These are phyloP conservation scores for Bactericera cockerelli DNA, from an alignment of 1,140 invertebrate genomes.

Conservation along the genomic window DNA sequence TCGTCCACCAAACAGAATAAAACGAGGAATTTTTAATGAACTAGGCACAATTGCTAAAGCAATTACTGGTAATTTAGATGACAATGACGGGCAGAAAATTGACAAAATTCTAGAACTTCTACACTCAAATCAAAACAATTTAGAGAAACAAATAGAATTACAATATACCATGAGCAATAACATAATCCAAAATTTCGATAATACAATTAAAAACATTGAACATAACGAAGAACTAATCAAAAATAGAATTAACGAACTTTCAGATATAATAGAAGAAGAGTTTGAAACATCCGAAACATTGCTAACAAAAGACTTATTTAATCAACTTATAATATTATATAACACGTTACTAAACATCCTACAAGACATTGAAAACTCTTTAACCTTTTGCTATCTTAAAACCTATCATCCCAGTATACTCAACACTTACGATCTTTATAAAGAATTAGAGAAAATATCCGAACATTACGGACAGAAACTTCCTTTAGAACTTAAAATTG, in stretches of 20 bases:
- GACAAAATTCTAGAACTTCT: neutral
- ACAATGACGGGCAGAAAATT: neutral
- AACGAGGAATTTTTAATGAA: too few species aligned
- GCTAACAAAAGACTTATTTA: neutral
- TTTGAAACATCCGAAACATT: neutral
- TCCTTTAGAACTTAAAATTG: too few species aligned
- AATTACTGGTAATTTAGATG: too few species aligned
- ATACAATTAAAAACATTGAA: neutral
- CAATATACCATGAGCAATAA: neutral
- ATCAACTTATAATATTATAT: neutral
- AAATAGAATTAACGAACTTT: neutral
- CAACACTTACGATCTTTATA: too few species aligned
- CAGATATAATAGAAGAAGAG: neutral
- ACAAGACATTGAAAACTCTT: neutral
- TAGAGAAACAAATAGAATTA: neutral
- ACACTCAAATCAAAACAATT: neutral
- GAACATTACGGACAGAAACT: too few species aligned
- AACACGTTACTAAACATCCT: neutral
- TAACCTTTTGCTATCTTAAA: neutral
- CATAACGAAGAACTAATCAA: constrained; percentile 2
- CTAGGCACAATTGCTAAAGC: too few species aligned
- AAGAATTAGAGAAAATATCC: too few species aligned
- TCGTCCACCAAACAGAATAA: too few species aligned
- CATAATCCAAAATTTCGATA: neutral
- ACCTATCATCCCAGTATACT: constrained; percentile 7